Conservation (phyloP, 2,113 vertebrate genomes). For the Sander vitreus region DNA sequence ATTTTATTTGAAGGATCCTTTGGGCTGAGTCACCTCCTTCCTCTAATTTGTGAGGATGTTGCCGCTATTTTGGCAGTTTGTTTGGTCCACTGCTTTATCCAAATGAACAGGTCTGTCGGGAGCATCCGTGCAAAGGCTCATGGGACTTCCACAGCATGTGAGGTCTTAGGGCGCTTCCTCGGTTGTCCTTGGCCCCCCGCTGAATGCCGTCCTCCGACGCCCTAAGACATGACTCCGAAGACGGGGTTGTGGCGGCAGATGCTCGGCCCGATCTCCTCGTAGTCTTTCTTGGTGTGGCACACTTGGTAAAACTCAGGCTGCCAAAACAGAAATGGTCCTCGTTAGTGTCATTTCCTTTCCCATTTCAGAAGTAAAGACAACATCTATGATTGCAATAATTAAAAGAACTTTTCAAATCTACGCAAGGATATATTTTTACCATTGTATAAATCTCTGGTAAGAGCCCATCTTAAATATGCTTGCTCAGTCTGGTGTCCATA, state of each 20-base stretch:
- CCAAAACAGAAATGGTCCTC: conserved; percentile 12
- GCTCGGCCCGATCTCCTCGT: conserved; percentile 97
- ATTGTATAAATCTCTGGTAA: no score
- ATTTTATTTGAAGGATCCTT: conserved; percentile 62
- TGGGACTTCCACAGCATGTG: conserved; percentile 50
- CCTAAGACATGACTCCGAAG: conserved; percentile 96
- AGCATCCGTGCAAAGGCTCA: conserved; percentile 66
- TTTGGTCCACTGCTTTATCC: conserved; percentile 71
- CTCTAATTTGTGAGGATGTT: conserved; percentile 51
- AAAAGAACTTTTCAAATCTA: no score
- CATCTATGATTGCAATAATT: no score
- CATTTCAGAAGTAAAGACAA: neutral
- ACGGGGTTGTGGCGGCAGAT: conserved; percentile 99
- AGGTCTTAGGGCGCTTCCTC: conserved; percentile 35
- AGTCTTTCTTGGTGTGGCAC: conserved; percentile 99
- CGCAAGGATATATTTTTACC: no score
- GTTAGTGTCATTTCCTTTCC: neutral
- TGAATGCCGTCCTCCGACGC: neutral
- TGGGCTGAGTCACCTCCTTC: conserved; percentile 59
- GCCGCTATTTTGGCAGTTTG: conserved; percentile 40
- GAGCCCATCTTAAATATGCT: no score
- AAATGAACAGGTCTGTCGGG: conserved; percentile 45
- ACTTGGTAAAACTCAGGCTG: conserved; percentile 99
- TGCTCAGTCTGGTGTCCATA: no score
- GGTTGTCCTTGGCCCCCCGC: conserved; percentile 32